Conservation (phyloP, 2,888 invertebrate genomes). For the Pedicia rivosa region DNA sequence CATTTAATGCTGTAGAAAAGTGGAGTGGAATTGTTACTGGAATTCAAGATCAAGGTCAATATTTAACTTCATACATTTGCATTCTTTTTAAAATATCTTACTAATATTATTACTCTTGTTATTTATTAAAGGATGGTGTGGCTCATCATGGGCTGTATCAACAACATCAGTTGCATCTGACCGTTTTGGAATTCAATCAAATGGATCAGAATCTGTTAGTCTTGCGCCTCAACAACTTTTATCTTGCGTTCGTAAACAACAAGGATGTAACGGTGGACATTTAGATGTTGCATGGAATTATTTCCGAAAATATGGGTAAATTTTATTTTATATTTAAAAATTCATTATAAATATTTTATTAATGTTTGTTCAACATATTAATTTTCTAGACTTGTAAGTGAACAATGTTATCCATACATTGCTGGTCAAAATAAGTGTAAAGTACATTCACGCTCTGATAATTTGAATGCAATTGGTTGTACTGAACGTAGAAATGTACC, state of each 20-base stretch:
- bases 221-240: conserved; percentile 76
- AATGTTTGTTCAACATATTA: no score
- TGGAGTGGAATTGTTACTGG: conserved; percentile 63
- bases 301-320: conserved; percentile 57
- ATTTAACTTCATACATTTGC: neutral
- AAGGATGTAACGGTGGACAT: conserved; percentile 79
- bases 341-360: no score
- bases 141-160: conserved; percentile 86
- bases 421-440: conserved; percentile 46
- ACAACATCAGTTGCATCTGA: conserved; percentile 68
- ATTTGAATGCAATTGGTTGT: conserved; percentile 40
- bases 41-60: conserved; percentile 52
- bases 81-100: neutral
- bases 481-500: conserved; percentile 29
- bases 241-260: conserved; percentile 64
- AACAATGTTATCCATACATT: conserved; percentile 71
- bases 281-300: conserved; percentile 87
- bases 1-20: conserved; percentile 57
- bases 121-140: conserved; percentile 52
- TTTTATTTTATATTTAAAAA: neutral
- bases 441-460: conserved; percentile 31
- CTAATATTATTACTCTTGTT: neutral
- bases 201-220: conserved; percentile 52
- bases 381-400: conserved; percentile 74
- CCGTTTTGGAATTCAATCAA: conserved; percentile 70